Percentiles rank a stretch among this genome's conserved stretches.
Evolutionary conservation across 2,888 invertebrate species (phyloP).

Genomic region (Alentia gelatinosa): DNA sequence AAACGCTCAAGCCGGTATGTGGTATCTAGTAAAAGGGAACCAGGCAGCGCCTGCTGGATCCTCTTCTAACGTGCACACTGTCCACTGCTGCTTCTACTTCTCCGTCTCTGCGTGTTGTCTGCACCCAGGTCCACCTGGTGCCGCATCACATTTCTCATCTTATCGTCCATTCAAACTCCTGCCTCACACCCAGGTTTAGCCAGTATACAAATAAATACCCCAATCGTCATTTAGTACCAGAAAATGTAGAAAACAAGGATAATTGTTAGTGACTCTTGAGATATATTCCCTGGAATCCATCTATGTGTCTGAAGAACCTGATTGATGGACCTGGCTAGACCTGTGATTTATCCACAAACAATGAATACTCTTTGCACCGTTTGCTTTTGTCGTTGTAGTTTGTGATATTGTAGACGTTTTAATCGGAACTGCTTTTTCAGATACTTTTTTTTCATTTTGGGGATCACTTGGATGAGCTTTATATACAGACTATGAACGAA

Average conservation of each 20-base stretch:
- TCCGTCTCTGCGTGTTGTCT: slow-evolving; percentile 20
- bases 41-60: too few relatives aligned
- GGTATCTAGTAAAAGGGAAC: slow-evolving; percentile 33
- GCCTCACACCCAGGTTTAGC: background rate
- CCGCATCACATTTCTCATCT: background rate
- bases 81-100: slow-evolving; percentile 17
- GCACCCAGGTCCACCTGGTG: background rate
- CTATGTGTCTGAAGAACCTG: too few relatives aligned
- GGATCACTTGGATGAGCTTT: background rate
- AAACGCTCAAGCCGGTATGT: slow-evolving; percentile 49
- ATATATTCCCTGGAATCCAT: too few relatives aligned
- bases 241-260: too few relatives aligned
- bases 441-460: background rate
- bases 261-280: too few relatives aligned
- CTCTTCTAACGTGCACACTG: slow-evolving; percentile 3
- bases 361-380: background rate
- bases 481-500: background rate
- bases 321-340: slow-evolving; percentile 3
- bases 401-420: background rate
- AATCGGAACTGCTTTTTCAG: background rate
- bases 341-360: background rate
- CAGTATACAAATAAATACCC: background rate
- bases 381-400: background rate
- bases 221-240: too few relatives aligned
- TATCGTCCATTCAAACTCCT: background rate